Conservation (phyloP, 2,888 invertebrate species). For the Ichneumoninae sp. region DNA sequence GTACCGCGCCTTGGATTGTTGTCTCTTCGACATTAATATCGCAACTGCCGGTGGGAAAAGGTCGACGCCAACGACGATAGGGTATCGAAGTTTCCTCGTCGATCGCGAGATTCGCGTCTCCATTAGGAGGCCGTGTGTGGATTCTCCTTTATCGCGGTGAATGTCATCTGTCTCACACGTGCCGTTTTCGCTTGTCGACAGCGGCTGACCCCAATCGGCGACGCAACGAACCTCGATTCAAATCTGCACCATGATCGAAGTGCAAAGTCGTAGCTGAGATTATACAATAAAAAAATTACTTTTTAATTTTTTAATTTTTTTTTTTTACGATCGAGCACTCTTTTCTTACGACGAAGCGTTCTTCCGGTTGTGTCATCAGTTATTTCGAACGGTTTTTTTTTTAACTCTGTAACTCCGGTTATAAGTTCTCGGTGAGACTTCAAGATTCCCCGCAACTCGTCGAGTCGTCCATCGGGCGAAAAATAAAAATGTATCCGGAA, state of each 20-base stretch:
- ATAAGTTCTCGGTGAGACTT: constrained; percentile 38
- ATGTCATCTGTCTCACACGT: constrained; percentile 7
- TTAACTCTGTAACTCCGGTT: not conserved
- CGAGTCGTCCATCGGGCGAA: constrained; percentile 4
- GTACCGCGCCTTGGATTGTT: not conserved
- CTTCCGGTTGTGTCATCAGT: not conserved
- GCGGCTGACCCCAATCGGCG: constrained; percentile 28
- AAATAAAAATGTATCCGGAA: constrained; percentile 53
- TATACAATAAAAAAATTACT: too few relatives aligned
- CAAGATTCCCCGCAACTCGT: constrained; percentile 14
- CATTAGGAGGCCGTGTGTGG: not conserved
- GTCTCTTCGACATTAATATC: constrained; percentile 12
- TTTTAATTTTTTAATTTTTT: too few relatives aligned
- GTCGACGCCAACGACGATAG: constrained; percentile 1
- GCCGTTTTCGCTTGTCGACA: not conserved
- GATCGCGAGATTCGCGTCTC: constrained; percentile 18
- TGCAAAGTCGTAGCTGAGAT: not conserved
- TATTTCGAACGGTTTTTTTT: constrained; percentile 6
- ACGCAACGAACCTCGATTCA: constrained; percentile 5
- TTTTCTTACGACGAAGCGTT: not conserved
- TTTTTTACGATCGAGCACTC: constrained; percentile 2
- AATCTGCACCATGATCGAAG: not conserved
- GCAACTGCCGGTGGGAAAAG: not conserved
- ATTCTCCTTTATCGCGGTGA: constrained; percentile 16
- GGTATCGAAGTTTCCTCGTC: constrained; percentile 21